Conservation (phyloP, 2,113 vertebrate species). For the Mus spicilegus region DNA sequence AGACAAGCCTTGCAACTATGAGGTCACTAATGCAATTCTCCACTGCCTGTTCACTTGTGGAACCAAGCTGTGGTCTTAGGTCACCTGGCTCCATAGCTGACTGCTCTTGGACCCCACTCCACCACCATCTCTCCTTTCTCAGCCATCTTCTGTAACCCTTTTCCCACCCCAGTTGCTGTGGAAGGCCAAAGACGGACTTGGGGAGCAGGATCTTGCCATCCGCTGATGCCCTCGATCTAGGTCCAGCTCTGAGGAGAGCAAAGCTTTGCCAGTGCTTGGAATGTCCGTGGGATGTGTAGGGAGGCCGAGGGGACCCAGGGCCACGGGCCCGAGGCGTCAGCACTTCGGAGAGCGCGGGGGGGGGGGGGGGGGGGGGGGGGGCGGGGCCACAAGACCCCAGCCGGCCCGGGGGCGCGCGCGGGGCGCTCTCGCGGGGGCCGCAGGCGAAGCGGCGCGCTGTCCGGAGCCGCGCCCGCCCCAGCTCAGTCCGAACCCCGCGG, state of each 20-base stretch:
- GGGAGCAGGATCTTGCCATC: background rate
- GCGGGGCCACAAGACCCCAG: constrained; percentile 20
- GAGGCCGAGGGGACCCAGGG: background rate
- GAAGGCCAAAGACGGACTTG: background rate
- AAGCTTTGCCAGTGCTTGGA: background rate
- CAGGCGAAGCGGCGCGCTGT: background rate
- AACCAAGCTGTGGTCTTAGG: background rate
- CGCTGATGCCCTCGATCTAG: background rate
- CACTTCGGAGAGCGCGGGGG: constrained; percentile 61
- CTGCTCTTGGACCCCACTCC: background rate
- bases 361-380: constrained; percentile 43
- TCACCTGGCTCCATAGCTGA: background rate
- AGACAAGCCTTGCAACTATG: background rate
- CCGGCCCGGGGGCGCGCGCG: constrained; percentile 53
- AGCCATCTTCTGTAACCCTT: background rate
- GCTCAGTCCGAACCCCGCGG: constrained; percentile 12
- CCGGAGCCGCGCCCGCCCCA: constrained; percentile 42
- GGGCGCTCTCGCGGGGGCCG: constrained; percentile 31
- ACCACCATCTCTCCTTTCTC: background rate
- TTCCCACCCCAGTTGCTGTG: background rate
- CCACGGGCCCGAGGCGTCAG: background rate
- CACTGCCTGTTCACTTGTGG: background rate
- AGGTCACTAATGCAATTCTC: background rate
- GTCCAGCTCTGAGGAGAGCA: background rate
- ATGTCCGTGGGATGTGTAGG: no score